Conservation (phyloP, 2,888 invertebrate species). For the Parapristionchus giblindavisi region DNA sequence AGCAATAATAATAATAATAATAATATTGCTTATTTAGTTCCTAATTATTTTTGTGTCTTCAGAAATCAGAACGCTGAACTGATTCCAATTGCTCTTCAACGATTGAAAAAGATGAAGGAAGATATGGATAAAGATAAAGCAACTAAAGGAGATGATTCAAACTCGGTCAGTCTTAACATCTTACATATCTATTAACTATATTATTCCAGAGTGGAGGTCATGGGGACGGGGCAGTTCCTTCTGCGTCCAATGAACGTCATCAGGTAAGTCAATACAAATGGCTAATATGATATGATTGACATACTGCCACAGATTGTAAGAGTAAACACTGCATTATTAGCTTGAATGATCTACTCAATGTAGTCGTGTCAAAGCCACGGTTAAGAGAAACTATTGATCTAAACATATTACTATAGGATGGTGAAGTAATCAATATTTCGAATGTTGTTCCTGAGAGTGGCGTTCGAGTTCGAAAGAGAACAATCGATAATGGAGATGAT, state of each 20-base stretch:
- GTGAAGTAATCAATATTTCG: too few relatives aligned
- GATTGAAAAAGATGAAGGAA: constrained; percentile 81
- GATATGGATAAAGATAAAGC: constrained; percentile 25
- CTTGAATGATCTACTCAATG: neutral
- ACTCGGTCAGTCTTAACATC: neutral
- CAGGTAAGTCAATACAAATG: too few relatives aligned
- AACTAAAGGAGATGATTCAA: constrained; percentile 5
- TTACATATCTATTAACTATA: neutral
- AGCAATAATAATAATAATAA: neutral
- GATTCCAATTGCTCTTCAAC: constrained; percentile 84
- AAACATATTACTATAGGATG: too few relatives aligned
- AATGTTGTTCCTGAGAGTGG: constrained; percentile 14
- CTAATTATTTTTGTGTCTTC: neutral
- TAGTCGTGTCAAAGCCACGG: neutral
- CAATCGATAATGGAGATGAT: neutral
- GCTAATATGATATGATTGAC: too few relatives aligned
- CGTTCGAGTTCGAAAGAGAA: constrained; percentile 19
- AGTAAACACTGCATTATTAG: too few relatives aligned
- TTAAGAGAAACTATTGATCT: neutral
- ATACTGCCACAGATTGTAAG: too few relatives aligned
- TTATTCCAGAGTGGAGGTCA: neutral
- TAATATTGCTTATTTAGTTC: neutral
- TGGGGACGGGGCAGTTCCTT: too few relatives aligned
- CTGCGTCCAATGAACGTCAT: too few relatives aligned
- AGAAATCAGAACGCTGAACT: constrained; percentile 49